Conservation (phyloP, 2,888 invertebrate species). For the Watsonalla cultraria region DNA sequence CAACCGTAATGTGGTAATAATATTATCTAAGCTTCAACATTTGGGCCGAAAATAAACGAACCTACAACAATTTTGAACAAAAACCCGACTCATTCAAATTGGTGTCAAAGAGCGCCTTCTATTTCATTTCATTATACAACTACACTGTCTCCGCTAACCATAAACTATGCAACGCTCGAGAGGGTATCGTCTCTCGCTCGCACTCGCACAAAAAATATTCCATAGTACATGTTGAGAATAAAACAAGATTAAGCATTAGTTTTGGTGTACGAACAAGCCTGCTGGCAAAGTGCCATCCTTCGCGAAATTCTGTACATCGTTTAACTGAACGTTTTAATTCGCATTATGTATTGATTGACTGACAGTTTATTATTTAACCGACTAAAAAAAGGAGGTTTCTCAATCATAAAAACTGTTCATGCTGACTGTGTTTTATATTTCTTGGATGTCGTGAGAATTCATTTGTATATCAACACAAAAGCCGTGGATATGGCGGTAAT, state of each 20-base stretch:
- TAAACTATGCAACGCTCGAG: background rate
- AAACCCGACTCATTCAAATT: background rate
- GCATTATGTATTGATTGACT: constrained; percentile 9
- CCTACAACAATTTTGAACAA: background rate
- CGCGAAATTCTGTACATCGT: constrained; percentile 30
- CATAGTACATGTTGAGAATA: background rate
- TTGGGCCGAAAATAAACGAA: constrained; percentile 1
- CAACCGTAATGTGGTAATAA: too few relatives aligned
- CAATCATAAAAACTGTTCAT: too few relatives aligned
- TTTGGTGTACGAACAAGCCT: constrained; percentile 31
- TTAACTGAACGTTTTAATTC: constrained; percentile 39
- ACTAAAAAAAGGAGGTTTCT: too few relatives aligned
- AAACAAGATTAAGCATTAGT: constrained; percentile 4
- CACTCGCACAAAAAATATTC: background rate
- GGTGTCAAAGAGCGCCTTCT: background rate
- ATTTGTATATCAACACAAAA: too few relatives aligned
- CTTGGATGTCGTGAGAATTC: too few relatives aligned
- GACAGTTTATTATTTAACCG: too few relatives aligned
- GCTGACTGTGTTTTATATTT: too few relatives aligned
- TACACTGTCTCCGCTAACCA: background rate
- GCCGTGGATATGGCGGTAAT: too few relatives aligned
- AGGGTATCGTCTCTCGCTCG: background rate
- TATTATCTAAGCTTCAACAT: background rate
- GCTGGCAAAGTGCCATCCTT: constrained; percentile 44
- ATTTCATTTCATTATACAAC: background rate